Evolutionary conservation across 2,888 invertebrate genomes (phyloP).

Genomic region (Orthosia gothica): DNA sequence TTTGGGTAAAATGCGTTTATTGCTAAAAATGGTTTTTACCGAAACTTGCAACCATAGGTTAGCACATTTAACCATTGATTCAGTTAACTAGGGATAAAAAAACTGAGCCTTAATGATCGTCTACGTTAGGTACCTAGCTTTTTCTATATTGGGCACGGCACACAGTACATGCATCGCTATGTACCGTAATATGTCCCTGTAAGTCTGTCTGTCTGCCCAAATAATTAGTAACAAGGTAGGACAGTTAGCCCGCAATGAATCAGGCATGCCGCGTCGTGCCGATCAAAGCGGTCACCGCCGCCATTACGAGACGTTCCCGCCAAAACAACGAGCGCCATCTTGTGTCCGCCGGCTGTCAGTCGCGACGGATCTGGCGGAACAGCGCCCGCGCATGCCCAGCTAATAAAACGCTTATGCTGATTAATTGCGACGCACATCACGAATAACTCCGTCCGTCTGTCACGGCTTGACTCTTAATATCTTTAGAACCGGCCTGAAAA

Average conservation of each 20-base stretch:
- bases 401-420: conserved; percentile 88
- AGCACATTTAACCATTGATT: too few relatives aligned
- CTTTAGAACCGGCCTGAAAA: conserved; percentile 70
- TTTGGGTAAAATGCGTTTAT: too few relatives aligned
- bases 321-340: conserved; percentile 65
- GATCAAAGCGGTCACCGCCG: conserved; percentile 79
- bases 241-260: conserved; percentile 62
- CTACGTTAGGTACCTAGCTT: too few relatives aligned
- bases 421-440: conserved; percentile 82
- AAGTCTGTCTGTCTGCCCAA: conserved; percentile 54
- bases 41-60: too few relatives aligned
- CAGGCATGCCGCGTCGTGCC: conserved; percentile 53
- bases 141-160: neutral
- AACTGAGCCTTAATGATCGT: neutral
- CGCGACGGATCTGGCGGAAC: conserved; percentile 84
- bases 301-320: conserved; percentile 74
- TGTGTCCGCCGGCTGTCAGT: conserved; percentile 74
- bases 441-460: conserved; percentile 72
- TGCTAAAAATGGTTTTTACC: too few relatives aligned
- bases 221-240: conserved; percentile 57
- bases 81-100: too few relatives aligned
- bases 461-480: conserved; percentile 73
- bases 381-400: conserved; percentile 71
- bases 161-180: conserved; percentile 1
- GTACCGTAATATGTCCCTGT: conserved; percentile 2